phyloP scores from a whole-genome alignment of 2,888 invertebrate species.

The Scaptomyza parva region DNA sequence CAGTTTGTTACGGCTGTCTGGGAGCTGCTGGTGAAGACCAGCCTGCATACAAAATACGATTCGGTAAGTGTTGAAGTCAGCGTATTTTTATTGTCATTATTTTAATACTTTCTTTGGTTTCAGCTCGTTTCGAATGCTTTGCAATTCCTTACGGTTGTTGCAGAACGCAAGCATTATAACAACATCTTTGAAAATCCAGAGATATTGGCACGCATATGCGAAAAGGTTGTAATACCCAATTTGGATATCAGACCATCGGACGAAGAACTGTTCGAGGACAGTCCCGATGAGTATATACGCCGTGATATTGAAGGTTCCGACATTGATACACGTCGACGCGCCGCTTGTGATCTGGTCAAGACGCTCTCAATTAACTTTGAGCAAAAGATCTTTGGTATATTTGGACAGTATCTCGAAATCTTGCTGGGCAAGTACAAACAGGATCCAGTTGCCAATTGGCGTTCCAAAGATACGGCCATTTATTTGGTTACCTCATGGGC shows the following conservation, averaged over 20 bases:
- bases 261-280: slow-evolving; percentile 98
- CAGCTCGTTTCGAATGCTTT: slow-evolving; percentile 98
- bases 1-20: slow-evolving; percentile 97
- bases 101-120: background rate
- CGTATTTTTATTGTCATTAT: background rate
- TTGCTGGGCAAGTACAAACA: slow-evolving; percentile 90
- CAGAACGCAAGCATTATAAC: slow-evolving; percentile 95
- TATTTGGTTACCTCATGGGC: slow-evolving; percentile 98
- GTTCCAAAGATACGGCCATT: slow-evolving; percentile 97
- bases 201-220: slow-evolving; percentile 95
- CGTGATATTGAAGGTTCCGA: slow-evolving; percentile 99
- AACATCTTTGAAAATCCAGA: slow-evolving; percentile 94
- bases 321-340: slow-evolving; percentile 96
- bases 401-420: slow-evolving; percentile 91
- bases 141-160: slow-evolving; percentile 97
- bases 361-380: slow-evolving; percentile 95
- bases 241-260: slow-evolving; percentile 98
- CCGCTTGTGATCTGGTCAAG: slow-evolving; percentile 98
- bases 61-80: slow-evolving; percentile 87
- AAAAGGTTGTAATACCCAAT: slow-evolving; percentile 99
- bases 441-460: slow-evolving; percentile 93
- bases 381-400: slow-evolving; percentile 93
- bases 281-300: slow-evolving; percentile 98
- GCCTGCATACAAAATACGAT: slow-evolving; percentile 95
- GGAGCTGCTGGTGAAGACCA: slow-evolving; percentile 94